These are phyloP conservation scores for Polyommatus iphigenia DNA, from an alignment of 2,888 invertebrate species.

Conservation along the genomic window DNA sequence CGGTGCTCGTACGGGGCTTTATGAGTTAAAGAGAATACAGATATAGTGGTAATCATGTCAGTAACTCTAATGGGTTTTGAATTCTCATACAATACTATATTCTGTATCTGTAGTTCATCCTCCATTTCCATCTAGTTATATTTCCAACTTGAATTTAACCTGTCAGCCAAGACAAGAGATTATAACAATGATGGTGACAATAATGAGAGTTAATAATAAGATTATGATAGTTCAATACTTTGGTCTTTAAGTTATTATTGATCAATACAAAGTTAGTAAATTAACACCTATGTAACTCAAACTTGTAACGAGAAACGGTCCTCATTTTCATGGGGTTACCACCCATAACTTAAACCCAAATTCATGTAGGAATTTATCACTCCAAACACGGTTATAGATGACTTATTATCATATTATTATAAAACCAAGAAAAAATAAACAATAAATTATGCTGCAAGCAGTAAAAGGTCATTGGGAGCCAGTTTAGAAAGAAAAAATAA, in stretches of 20 bases:
- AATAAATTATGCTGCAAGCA: not conserved
- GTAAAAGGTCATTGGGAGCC: not conserved
- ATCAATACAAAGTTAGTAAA: not conserved
- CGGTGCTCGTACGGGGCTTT: no score
- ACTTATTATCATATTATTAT: not conserved
- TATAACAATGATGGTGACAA: no score
- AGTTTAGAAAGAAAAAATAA: not conserved
- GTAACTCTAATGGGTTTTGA: no score
- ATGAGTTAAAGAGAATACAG: no score
- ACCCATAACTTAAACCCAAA: slow-evolving; percentile 42
- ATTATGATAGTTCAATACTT: not conserved
- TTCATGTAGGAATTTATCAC: not conserved
- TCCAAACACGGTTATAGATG: not conserved
- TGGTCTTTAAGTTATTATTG: no score
- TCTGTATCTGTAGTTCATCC: no score
- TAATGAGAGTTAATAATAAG: not conserved
- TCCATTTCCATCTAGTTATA: no score
- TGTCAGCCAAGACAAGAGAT: no score
- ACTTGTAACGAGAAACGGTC: slow-evolving; percentile 63
- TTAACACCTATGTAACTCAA: slow-evolving; percentile 56
- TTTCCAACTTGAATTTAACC: no score
- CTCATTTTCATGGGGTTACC: slow-evolving; percentile 54
- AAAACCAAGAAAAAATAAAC: not conserved
- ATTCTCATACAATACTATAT: no score
- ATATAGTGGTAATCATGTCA: no score